These are phyloP conservation scores for Coleophora flavipennella DNA, from an alignment of 2,888 invertebrate genomes.

Conservation along the genomic window DNA sequence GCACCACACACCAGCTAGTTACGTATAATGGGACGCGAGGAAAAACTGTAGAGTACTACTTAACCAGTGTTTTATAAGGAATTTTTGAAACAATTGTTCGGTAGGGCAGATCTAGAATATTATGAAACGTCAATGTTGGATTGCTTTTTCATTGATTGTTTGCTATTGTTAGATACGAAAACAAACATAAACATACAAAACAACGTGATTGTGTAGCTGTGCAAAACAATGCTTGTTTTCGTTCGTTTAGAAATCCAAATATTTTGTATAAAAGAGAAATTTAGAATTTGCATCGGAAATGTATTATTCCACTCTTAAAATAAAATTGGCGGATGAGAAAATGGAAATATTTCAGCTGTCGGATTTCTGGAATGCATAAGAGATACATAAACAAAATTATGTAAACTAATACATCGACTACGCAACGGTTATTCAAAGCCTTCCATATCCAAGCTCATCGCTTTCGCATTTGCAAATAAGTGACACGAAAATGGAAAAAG, in stretches of 20 bases:
- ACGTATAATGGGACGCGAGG: too few species aligned
- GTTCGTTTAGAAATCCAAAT: neutral
- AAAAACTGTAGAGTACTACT: too few species aligned
- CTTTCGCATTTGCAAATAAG: constrained; percentile 1
- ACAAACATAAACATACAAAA: constrained; percentile 11
- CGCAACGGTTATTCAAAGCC: constrained; percentile 16
- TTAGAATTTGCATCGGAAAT: constrained; percentile 2
- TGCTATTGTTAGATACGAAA: constrained; percentile 27
- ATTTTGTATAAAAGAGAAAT: neutral
- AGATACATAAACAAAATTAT: constrained; percentile 12
- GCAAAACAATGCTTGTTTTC: too few species aligned
- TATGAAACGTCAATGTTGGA: too few species aligned
- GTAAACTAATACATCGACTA: constrained; percentile 11
- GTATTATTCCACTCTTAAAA: constrained; percentile 1
- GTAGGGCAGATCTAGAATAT: too few species aligned
- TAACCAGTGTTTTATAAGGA: too few species aligned
- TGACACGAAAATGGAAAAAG: constrained; percentile 22
- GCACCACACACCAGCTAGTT: too few species aligned
- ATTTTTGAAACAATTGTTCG: too few species aligned
- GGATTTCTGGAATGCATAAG: neutral
- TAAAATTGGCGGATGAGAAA: too few species aligned
- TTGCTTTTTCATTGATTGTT: constrained; percentile 43
- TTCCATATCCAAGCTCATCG: constrained; percentile 12
- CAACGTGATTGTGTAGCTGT: too few species aligned
- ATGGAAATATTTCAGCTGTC: constrained; percentile 1